Percentiles rank a stretch among this genome's conserved stretches.
Evolutionary conservation across 2,797 vertebrate genomes (phyloP).

Genomic region (Lophius americanus): DNA sequence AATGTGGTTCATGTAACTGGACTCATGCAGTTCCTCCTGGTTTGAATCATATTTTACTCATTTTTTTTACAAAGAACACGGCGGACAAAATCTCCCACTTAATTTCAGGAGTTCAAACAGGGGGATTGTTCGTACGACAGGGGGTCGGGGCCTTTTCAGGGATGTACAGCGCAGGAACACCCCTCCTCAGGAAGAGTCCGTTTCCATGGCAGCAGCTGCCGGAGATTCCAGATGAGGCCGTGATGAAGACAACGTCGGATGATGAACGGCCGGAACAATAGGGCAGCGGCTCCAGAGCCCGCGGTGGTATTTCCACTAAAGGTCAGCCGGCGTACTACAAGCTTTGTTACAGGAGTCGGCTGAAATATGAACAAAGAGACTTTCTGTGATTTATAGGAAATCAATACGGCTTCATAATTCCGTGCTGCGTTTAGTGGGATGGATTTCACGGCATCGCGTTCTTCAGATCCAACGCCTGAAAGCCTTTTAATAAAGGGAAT

Average conservation of each 20-base stretch:
- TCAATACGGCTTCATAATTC: constrained; percentile 48
- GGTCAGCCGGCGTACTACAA: constrained; percentile 56
- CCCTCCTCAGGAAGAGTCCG: constrained; percentile 11
- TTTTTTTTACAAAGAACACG: too few species aligned
- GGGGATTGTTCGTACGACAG: too few species aligned
- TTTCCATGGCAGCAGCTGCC: constrained; percentile 61
- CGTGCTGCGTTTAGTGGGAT: constrained; percentile 31
- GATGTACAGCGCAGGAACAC: too few species aligned
- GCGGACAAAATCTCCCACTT: too few species aligned
- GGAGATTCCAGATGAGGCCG: constrained; percentile 39
- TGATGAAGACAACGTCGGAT: not conserved
- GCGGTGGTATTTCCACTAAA: constrained; percentile 70
- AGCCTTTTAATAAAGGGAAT: not conserved
- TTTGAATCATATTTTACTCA: too few species aligned
- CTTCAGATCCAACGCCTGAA: not conserved
- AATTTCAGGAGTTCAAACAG: too few species aligned
- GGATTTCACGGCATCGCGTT: constrained; percentile 9
- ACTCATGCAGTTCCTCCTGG: too few species aligned
- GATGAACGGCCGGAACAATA: constrained; percentile 58
- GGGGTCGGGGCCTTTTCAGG: too few species aligned
- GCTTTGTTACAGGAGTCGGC: constrained; percentile 60
- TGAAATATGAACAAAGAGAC: constrained; percentile 49
- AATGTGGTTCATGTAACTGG: too few species aligned
- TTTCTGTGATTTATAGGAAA: constrained; percentile 55
- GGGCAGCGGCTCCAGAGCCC: constrained; percentile 41